These are phyloP conservation scores for Myotis yumanensis DNA, from an alignment of 2,113 vertebrate species.

Conservation along the genomic window DNA sequence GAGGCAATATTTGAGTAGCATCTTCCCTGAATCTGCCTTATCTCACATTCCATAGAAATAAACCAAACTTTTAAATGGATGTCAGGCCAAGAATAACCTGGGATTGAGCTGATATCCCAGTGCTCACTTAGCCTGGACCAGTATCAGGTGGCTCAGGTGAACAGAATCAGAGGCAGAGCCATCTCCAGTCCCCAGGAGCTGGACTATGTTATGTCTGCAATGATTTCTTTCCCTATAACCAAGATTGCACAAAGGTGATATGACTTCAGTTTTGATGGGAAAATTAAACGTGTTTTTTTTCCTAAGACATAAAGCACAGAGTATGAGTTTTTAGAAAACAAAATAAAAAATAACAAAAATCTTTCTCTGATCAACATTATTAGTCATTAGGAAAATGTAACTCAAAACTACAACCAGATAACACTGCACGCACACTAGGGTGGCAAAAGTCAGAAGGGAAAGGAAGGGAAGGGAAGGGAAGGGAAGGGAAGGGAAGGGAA, in stretches of 20 bases:
- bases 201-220: neutral
- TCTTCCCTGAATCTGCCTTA: neutral
- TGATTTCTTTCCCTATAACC: neutral
- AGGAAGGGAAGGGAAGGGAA: too few relatives aligned
- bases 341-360: neutral
- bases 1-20: neutral
- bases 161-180: neutral
- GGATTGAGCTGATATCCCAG: neutral
- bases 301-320: neutral
- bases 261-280: neutral
- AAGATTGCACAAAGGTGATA: neutral
- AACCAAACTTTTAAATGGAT: neutral
- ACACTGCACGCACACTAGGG: neutral
- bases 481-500: too few relatives aligned
- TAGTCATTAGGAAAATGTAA: neutral
- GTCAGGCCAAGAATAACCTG: neutral
- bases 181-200: neutral
- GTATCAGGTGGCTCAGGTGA: neutral
- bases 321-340: neutral
- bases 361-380: neutral
- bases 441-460: neutral
- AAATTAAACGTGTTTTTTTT: neutral
- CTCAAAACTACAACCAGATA: neutral
- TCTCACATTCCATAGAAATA: neutral
- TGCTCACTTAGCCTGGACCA: neutral